Percentiles rank a stretch among this genome's conserved stretches.
These are phyloP conservation scores for Engraulis encrasicolus DNA, from an alignment of 2,113 vertebrate species.

Conservation along the genomic window DNA sequence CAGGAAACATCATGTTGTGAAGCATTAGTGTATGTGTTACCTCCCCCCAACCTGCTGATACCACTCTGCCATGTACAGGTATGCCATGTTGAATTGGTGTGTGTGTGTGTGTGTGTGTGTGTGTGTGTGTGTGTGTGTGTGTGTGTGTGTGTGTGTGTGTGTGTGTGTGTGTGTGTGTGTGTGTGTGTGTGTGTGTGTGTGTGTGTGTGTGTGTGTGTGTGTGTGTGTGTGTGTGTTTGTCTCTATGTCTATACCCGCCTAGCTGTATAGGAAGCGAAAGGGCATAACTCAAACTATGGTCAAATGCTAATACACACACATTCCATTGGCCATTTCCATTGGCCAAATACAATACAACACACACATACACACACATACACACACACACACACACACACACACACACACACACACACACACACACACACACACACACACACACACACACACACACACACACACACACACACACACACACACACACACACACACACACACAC, in stretches of 20 bases:
- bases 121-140: background rate
- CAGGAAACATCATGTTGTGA: constrained; percentile 40
- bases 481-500: constrained; percentile 9
- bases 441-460: background rate
- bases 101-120: background rate
- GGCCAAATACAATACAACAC: too few species aligned
- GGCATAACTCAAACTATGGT: background rate
- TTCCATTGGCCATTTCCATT: too few species aligned
- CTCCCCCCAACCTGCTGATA: background rate
- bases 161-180: too few species aligned
- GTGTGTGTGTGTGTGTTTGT: background rate
- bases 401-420: too few species aligned
- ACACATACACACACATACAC: too few species aligned
- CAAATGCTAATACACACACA: too few species aligned
- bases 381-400: too few species aligned
- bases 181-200: background rate
- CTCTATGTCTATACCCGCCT: background rate
- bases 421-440: background rate
- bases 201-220: background rate
- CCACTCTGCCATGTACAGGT: background rate
- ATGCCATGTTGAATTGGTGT: constrained; percentile 27
- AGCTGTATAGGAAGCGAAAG: background rate
- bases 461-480: constrained; percentile 11
- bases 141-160: background rate
- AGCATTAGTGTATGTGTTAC: constrained; percentile 41